These are phyloP conservation scores for Xyrauchen texanus DNA, from an alignment of 2,113 vertebrate species.

Conservation along the genomic window DNA sequence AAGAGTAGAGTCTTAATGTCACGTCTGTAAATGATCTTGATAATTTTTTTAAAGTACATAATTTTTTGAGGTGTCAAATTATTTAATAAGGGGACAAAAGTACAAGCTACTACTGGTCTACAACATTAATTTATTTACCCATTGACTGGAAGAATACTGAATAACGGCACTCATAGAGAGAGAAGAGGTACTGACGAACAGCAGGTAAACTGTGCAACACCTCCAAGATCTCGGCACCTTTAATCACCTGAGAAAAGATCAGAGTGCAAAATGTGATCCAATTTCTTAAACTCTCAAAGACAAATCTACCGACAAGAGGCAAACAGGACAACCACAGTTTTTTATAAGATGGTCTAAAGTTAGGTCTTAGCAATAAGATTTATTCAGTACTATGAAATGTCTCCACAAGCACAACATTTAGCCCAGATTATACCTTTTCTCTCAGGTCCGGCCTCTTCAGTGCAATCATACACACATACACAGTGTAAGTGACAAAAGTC, in stretches of 20 bases:
- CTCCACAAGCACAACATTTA: not conserved
- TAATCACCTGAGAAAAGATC: constrained; percentile 86
- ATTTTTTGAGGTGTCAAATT: no score
- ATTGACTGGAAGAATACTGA: constrained; percentile 93
- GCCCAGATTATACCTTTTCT: constrained; percentile 82
- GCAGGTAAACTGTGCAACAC: constrained; percentile 91
- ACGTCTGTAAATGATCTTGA: no score
- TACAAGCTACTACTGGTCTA: no score
- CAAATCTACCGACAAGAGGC: no score
- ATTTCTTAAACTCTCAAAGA: not conserved
- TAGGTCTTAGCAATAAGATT: no score
- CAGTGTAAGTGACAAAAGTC: constrained; percentile 96
- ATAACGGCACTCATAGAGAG: constrained; percentile 94
- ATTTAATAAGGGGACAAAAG: no score
- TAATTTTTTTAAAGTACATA: no score
- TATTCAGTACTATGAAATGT: no score
- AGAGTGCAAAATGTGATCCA: not conserved
- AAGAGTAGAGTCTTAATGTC: no score
- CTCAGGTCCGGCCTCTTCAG: constrained; percentile 94
- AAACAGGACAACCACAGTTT: no score
- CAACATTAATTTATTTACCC: constrained; percentile 74
- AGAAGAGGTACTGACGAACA: constrained; percentile 96
- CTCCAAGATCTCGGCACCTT: constrained; percentile 96
- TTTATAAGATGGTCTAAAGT: no score
- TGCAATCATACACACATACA: constrained; percentile 98